Evolutionary conservation across 1,140 invertebrate species (phyloP), one percentile per base, ranked within the genome.

Genomic region (Zaprionus camerounensis): DNA sequence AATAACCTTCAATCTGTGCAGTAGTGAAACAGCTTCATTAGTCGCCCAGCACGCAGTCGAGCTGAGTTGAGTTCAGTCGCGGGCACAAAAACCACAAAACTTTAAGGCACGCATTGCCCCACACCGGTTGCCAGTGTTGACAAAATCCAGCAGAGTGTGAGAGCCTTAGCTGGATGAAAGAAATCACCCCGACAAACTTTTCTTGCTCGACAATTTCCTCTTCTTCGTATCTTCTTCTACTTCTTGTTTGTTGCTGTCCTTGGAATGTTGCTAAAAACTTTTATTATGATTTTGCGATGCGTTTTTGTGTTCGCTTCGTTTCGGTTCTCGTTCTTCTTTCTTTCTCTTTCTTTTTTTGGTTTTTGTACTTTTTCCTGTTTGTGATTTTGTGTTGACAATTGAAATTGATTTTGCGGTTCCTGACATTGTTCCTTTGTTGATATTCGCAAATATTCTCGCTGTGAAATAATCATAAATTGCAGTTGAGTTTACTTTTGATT

Each of bases 321-420:
- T 31, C 12, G 24, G 6, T 63, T 63, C 31, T 11, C 9, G 0
- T 34, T 7, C 28, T 62, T 26, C 56, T 53, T 64, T 69, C 6
- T 9, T 61, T 76, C 65, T 66, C 46, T 57, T 71, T 26, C 71
- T 81, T 57, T 72, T 68, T 63, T 41, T 64, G 67, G 22, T 74
- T 82, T 74, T 75, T 84, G 58, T 69, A 26, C 56, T 56, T 73
- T 76, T 76, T 71, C 76, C 73, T 87, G 70, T 80, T 87, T 87
- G 73, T 87, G 80, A 88, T 81, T 88, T 88, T 88, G 84, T 88
- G 84, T 88, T 88, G 84, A 88, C 85, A 88, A 88, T 88, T 85
- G 84, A 88, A 88, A 90, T 88, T 90, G 85, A 88, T 88, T 88
- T 88, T 88, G 84, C 59, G 84, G 84, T 88, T 82, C 67, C 72